Conservation (phyloP, 1,140 invertebrate species). For the Schlechtendalia chinensis region DNA sequence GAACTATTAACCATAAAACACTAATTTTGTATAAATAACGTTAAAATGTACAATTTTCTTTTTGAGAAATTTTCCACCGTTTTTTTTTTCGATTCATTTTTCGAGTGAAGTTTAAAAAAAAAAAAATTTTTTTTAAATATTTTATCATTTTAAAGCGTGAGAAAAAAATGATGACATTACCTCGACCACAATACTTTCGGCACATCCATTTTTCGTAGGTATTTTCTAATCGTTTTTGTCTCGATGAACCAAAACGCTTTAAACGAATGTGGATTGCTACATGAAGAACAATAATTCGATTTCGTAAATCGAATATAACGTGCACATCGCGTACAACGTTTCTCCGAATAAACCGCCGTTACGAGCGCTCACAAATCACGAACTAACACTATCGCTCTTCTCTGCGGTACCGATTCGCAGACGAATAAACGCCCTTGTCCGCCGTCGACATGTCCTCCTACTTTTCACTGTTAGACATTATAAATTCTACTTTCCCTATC, state of each 20-base stretch:
- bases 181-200: not conserved
- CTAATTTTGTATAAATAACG: no score
- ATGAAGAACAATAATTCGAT: not conserved
- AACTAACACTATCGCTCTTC: slow-evolving; percentile 45
- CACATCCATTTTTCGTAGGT: not conserved
- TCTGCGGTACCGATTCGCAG: slow-evolving; percentile 12
- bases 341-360: not conserved
- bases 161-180: not conserved
- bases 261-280: not conserved
- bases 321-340: slow-evolving; percentile 19
- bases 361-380: slow-evolving; percentile 23
- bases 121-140: no score
- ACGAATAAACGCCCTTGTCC: slow-evolving; percentile 48
- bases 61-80: no score
- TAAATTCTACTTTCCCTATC: slow-evolving; percentile 37
- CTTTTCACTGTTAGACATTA: slow-evolving; percentile 34
- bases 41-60: no score
- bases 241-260: not conserved
- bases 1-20: no score
- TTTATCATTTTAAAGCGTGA: no score
- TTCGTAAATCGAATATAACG: not conserved
- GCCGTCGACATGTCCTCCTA: slow-evolving; percentile 34
- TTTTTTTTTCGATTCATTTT: no score
- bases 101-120: no score
- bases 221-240: not conserved